Base-by-base conservation (phyloP, 2,888 invertebrate genomes). In the Ischnus inquisitorius region DNA sequence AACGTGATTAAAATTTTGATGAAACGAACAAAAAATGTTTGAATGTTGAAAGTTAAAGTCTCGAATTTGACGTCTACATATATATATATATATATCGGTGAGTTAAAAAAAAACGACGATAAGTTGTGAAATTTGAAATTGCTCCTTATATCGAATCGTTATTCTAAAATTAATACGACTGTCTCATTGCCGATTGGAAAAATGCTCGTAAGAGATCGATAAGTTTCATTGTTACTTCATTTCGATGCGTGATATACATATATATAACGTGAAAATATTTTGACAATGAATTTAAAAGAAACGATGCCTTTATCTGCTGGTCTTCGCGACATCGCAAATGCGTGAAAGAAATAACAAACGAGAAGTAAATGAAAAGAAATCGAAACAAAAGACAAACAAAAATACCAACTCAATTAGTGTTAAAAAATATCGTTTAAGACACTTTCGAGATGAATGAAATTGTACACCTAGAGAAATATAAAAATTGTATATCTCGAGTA, bases 291-390 rank as follows among this genome's bases (percentile, higher is more conserved):
- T 85, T 85, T 83, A 82, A 88, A 85, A 83, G 82, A 79, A 88
- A 88, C 82, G 82, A 89, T 91, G 90, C 90, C 90, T 90, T 92
- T 86, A 86, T 82, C 88, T 88, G 88, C 85, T 88, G 86, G 86
- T 88, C 85, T 85, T 85, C 80, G 77, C 84, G 88, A 82, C 82
- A 82, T 87, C 82, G 88, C 88, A 90, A 87, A 82, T 72, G 67
- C 84, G 80, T 51, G 48, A 48, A 64, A 85, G 43, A 71, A 76
- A 34, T 34, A 4, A 34, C 34, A 34, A 34, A 34, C 34, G 4
- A 34, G 34, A 34, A 6, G 8, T 6, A 34, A 28, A 64, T n/a
- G 57, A 8, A 41, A 16, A 82, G 16, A 14, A 22, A 25, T 22
- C 22, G 14, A 41, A 67, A 57, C 22, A 16, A 71, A 54, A 39